These are phyloP conservation scores for Drosophila nigromelanica DNA, from an alignment of 1,140 invertebrate genomes.

Conservation along the genomic window DNA sequence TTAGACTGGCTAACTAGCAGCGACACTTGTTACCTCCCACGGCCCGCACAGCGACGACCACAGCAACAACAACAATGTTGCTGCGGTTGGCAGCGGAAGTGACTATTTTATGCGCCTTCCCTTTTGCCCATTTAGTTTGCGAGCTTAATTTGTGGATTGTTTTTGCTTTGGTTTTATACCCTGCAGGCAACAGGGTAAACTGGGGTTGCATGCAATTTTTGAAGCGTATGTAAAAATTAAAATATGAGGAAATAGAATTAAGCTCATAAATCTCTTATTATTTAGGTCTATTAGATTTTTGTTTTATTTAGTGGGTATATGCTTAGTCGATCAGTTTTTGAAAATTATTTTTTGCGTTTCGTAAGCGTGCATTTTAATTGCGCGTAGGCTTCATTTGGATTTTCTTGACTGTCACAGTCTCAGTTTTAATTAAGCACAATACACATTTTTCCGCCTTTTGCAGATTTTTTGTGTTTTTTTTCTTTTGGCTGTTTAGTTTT, in stretches of 20 bases:
- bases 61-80: not conserved
- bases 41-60: conserved; percentile 14
- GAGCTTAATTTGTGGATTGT: conserved; percentile 61
- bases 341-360: conserved; percentile 17
- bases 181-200: not conserved
- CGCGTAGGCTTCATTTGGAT: conserved; percentile 76
- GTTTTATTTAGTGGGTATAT: conserved; percentile 14
- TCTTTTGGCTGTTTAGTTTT: conserved; percentile 47
- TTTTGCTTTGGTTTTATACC: conserved; percentile 35
- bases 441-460: conserved; percentile 78
- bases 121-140: conserved; percentile 40
- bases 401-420: conserved; percentile 39
- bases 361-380: conserved; percentile 75
- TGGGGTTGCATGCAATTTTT: not conserved
- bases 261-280: not conserved
- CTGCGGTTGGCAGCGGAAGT: conserved; percentile 56
- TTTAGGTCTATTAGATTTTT: not conserved
- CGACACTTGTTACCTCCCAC: conserved; percentile 48
- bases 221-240: no score
- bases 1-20: conserved; percentile 57
- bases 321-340: not conserved
- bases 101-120: conserved; percentile 67
- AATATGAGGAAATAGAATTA: not conserved
- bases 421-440: conserved; percentile 76
- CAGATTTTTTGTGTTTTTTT: conserved; percentile 60